phyloP scores from a whole-genome alignment of 2,888 invertebrate genomes.

The Tridacna crocea region DNA sequence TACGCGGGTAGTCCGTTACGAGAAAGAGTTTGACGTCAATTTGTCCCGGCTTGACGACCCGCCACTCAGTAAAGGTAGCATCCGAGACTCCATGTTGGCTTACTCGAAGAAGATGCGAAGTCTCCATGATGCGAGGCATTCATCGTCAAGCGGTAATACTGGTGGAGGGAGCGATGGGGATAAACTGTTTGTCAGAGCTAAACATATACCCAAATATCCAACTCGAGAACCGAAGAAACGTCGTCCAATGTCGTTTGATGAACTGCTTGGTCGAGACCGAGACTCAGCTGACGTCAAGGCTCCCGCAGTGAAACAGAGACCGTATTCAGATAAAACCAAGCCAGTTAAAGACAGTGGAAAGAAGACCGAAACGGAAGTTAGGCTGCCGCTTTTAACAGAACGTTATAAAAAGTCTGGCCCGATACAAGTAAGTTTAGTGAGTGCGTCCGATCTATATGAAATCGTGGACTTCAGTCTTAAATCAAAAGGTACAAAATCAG shows the following conservation, averaged over 20 bases:
- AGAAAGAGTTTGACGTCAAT: slow-evolving; percentile 65
- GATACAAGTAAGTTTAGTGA: slow-evolving; percentile 71
- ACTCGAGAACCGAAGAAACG: slow-evolving; percentile 45
- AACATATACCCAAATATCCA: slow-evolving; percentile 70
- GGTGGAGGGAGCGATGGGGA: slow-evolving; percentile 41
- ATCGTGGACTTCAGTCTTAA: slow-evolving; percentile 72
- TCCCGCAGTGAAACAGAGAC: slow-evolving; percentile 38
- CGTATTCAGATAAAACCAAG: slow-evolving; percentile 55
- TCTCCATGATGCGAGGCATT: slow-evolving; percentile 56
- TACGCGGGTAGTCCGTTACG: slow-evolving; percentile 61
- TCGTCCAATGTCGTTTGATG: slow-evolving; percentile 72
- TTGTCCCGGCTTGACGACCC: slow-evolving; percentile 51
- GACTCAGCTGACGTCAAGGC: slow-evolving; percentile 29
- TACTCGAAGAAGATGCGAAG: slow-evolving; percentile 66
- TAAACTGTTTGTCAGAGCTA: slow-evolving; percentile 65
- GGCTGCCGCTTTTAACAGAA: slow-evolving; percentile 62
- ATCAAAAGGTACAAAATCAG: slow-evolving; percentile 61
- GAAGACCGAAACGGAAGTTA: slow-evolving; percentile 37
- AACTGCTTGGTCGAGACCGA: slow-evolving; percentile 64
- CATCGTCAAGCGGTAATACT: slow-evolving; percentile 11
- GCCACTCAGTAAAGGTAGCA: slow-evolving; percentile 48
- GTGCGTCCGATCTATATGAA: slow-evolving; percentile 73
- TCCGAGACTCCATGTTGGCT: slow-evolving; percentile 66
- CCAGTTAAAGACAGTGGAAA: slow-evolving; percentile 48
- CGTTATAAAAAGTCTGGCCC: slow-evolving; percentile 55